Percentiles rank a stretch among this genome's conserved stretches.
Conservation (phyloP, 2,797 vertebrate genomes). For the Orientallactaga sibirica region DNA sequence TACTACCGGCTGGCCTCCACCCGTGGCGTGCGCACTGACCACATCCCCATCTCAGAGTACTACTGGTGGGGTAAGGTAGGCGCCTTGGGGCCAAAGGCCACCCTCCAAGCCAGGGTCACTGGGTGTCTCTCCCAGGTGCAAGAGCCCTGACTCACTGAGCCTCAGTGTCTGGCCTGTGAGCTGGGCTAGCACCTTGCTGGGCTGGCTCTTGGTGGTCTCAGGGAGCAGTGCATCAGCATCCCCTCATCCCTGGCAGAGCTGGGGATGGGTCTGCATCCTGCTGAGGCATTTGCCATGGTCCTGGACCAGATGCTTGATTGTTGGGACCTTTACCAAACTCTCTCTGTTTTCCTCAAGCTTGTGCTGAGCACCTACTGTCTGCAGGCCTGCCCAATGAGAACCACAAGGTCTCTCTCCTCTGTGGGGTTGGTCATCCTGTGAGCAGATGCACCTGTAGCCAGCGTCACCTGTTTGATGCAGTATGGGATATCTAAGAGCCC, state of each 20-base stretch:
- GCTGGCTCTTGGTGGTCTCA: neutral
- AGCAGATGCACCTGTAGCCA: neutral
- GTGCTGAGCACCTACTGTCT: neutral
- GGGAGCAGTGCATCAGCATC: accelerated
- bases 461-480: neutral
- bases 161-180: neutral
- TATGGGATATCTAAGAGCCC: neutral
- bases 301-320: no score
- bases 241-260: neutral
- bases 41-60: slow-evolving; percentile 95
- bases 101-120: no score
- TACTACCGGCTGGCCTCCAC: slow-evolving; percentile 92
- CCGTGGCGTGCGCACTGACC: slow-evolving; percentile 91
- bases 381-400: neutral
- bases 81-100: neutral
- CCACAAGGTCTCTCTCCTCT: neutral
- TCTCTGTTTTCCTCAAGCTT: neutral
- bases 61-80: slow-evolving; percentile 98
- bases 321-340: neutral
- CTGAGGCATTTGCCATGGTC: neutral
- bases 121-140: neutral
- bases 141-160: accelerated
- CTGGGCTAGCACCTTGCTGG: accelerated
- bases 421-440: neutral
- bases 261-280: accelerated